Evolutionary conservation across 35 echinoderm and acorn worm genomes (phyloP).

Genomic region (Amphiura filiformis): DNA sequence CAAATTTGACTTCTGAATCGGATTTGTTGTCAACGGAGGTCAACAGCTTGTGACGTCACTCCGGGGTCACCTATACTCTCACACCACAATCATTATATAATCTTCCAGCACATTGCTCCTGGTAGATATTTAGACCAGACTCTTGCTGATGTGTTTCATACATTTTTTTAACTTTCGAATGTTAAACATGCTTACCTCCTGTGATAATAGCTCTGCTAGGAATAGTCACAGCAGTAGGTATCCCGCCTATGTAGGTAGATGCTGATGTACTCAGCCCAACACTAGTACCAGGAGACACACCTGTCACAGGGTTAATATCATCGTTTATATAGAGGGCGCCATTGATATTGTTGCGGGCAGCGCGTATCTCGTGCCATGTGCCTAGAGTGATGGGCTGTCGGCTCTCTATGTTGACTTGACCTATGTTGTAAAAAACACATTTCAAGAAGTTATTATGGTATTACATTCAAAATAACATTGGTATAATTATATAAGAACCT

Average conservation of each 20-base stretch:
- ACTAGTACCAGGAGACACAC: conserved; percentile 47
- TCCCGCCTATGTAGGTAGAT: conserved; percentile 68
- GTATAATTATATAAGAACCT: background rate
- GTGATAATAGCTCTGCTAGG: conserved; percentile 53
- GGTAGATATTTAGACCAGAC: no score
- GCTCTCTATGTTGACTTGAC: conserved; percentile 61
- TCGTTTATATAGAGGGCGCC: conserved; percentile 60
- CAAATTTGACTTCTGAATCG: no score
- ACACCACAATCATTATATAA: no score
- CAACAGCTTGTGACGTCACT: no score
- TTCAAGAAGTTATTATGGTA: background rate
- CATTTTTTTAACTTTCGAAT: no score
- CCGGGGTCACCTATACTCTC: no score
- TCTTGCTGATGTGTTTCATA: no score
- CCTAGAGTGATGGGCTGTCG: conserved; percentile 22
- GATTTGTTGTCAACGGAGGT: no score
- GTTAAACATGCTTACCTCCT: no score
- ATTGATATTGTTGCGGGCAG: conserved; percentile 31
- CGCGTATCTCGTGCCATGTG: conserved; percentile 64
- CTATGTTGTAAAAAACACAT: conserved; percentile 34
- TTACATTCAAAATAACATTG: background rate
- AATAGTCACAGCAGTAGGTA: conserved; percentile 47
- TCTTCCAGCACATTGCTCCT: no score
- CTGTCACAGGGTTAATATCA: conserved; percentile 37
- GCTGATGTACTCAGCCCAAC: conserved; percentile 46